Evolutionary conservation across 2,113 vertebrate species (phyloP), one percentile per base, ranked within the genome.

Genomic region (Halichoerus grypus): DNA sequence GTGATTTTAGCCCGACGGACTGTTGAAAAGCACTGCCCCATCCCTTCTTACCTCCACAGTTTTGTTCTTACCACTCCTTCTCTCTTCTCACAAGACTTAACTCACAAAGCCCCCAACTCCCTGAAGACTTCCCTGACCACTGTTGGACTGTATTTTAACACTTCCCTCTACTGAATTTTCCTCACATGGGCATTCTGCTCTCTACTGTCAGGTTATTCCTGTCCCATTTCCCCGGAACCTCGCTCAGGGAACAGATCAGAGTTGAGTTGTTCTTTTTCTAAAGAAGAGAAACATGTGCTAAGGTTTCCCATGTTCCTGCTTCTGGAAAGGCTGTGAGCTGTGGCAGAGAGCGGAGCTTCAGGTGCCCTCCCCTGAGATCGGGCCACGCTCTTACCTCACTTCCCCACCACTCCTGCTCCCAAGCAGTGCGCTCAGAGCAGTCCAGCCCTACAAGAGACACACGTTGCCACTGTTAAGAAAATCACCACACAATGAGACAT

Each of bases 301-400:
- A 7, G 3, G 6, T 28, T 61, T 46, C 83, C 71, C 15, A 8
- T 21, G 15, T 13, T 57, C 7, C 28, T 77, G 65, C 65, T 72
- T 77, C 67, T 5, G 46, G 63, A 71, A 24, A 39, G 42, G 33
- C 12, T 8, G 16, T 36, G 65, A 63, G 14, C 33, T 3, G 69
- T 0, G 15, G 46, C 13, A 7, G 39, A 49, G 55, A 16, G 33
- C 16, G 42, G 67, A 26, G 13, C 0, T 12, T 59, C n/a, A 18
- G 57, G 28, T 0, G 1, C 18, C 13, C 21, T 69, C 11, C 5
- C 31, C 57, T 13, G 31, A 82, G 61, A 69, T 4, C 26, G n/a
- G 22, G 7, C 9, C 26, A 46, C 0, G 0, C 12, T 36, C 15
- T 15, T 42, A 7, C 9, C 2, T 77, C 3, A 0, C 55, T 36